These are phyloP conservation scores for Cyrtorhinus lividipennis DNA, from an alignment of 1,140 invertebrate species.

Conservation along the genomic window DNA sequence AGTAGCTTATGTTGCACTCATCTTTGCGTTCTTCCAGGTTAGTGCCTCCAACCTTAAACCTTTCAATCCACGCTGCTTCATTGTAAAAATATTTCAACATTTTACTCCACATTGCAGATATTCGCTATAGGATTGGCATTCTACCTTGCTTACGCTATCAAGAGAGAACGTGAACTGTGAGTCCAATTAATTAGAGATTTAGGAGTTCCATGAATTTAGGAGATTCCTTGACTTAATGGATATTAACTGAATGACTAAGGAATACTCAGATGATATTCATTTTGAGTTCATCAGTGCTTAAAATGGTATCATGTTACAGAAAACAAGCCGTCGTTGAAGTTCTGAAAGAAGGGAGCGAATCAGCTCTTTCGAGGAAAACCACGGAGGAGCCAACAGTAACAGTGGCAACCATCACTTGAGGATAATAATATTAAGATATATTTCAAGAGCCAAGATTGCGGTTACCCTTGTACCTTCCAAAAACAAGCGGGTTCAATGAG, in stretches of 20 bases:
- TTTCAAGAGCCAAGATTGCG: too few species aligned
- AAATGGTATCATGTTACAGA: neutral
- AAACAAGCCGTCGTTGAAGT: neutral
- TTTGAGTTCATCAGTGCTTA: too few species aligned
- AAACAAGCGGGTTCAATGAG: too few species aligned
- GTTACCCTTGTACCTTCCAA: too few species aligned
- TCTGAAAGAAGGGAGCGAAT: neutral
- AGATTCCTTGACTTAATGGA: too few species aligned
- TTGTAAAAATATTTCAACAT: too few species aligned
- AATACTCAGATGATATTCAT: too few species aligned
- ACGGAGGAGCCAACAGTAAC: neutral
- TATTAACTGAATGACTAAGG: too few species aligned
- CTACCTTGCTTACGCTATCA: neutral
- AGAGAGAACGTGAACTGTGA: neutral
- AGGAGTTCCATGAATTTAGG: too few species aligned
- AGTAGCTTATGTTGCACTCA: neutral
- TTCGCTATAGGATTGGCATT: neutral
- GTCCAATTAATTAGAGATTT: neutral
- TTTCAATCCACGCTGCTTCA: too few species aligned
- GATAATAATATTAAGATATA: too few species aligned
- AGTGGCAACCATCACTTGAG: neutral
- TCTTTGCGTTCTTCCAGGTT: neutral
- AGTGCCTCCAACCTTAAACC: neutral
- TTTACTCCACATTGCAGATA: neutral
- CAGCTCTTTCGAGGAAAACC: neutral